Base-by-base conservation (phyloP, 64 coral and sea anemone genomes). In the Acropora tenuis region DNA sequence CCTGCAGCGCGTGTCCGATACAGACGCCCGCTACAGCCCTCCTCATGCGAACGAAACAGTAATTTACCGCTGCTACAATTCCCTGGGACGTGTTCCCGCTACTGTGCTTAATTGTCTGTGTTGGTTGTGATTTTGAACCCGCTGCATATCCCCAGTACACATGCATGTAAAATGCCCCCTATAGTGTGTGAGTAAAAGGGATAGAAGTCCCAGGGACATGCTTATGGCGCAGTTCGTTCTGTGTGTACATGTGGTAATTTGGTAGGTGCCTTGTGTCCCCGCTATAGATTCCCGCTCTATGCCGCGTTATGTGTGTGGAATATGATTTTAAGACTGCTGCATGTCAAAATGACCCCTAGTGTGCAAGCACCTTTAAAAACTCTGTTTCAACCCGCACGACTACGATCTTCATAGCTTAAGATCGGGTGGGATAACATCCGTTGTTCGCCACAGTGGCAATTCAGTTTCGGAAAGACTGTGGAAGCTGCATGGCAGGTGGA, bases 31-130 rank as follows among this genome's bases (percentile, higher is more conserved):
- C 84, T 75, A 87, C 69, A 87, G 66, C 17, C 84, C 84, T n/a
- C 84, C 68, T 87, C 71, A 87, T 87, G 84, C 74, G 84, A 87
- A 87, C 68, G 66, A 74, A 73, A 55, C 84, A 87, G 66, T 13
- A 88, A 88, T 88, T 75, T 6, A 88, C 86, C 73, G 48, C 86
- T 30, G 86, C 71, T 76, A 88, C 86, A 88, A 6, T 10, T 88
- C 72, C 86, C 86, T 75, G 86, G 20, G 78, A 81, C 48, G 78
- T 81, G 57, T 81, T 81, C 78, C 30, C 30, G 30, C 30, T 30
- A 30, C 30, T 30, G 30, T 30, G 30, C 30, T 30, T 30, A 30
- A 30, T 48, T 81, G 86, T 88, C 86, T 88, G 71, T 76, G 86
- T 88, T 88, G 43, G 86, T 76, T 88, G 69, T 88, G 47, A 52